Evolutionary conservation across 2,797 vertebrate genomes (phyloP).

Genomic region (Peromyscus nudipes): DNA sequence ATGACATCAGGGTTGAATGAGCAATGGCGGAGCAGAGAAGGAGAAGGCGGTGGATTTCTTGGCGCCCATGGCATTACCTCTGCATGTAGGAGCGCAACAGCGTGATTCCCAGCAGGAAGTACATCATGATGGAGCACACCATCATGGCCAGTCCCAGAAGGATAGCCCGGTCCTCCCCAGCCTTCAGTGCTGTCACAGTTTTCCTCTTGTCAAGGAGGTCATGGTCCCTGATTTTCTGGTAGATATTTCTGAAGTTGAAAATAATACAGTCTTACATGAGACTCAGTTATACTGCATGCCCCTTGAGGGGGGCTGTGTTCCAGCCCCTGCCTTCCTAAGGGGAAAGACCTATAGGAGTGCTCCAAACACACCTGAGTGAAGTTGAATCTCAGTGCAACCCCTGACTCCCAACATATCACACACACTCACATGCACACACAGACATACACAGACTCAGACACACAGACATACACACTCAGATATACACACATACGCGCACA

Average conservation of each 20-base stretch:
- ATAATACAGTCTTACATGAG: conserved; percentile 87
- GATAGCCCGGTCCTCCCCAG: conserved; percentile 96
- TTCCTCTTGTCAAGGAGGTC: conserved; percentile 97
- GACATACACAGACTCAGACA: no score
- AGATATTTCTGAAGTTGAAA: conserved; percentile 94
- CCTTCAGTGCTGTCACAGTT: conserved; percentile 96
- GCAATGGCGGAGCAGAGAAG: background rate
- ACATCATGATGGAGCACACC: conserved; percentile 96
- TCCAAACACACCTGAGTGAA: background rate
- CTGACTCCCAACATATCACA: background rate
- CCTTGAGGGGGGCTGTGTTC: conserved; percentile 67
- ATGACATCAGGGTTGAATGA: background rate
- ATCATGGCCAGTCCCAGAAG: conserved; percentile 96
- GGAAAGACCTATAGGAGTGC: conserved; percentile 64
- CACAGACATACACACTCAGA: background rate
- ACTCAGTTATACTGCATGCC: conserved; percentile 72
- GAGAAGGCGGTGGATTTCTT: no score
- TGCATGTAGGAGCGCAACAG: conserved; percentile 95
- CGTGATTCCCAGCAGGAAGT: conserved; percentile 96
- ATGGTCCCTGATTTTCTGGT: conserved; percentile 95
- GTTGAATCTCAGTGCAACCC: background rate
- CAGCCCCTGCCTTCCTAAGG: conserved; percentile 47
- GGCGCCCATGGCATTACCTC: conserved; percentile 88
- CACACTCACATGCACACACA: no score
- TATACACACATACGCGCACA: no score